phyloP scores from a whole-genome alignment of 2,888 invertebrate species.

The Gymnosoma rotundatum region DNA sequence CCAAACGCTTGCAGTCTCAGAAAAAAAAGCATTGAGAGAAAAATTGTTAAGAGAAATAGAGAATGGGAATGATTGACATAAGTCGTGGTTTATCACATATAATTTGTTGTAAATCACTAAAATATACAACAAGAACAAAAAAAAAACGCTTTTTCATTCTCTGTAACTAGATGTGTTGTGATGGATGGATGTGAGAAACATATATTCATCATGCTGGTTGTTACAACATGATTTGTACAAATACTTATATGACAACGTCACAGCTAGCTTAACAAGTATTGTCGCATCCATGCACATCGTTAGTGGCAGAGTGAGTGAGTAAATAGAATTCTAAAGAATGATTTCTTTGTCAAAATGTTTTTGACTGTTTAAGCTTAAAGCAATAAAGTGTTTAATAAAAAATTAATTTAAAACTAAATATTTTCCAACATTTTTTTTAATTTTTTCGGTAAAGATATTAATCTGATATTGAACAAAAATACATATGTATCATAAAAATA shows the following conservation, averaged over 20 bases:
- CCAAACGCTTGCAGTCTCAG: constrained; percentile 4
- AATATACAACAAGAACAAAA: constrained; percentile 44
- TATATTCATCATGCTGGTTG: constrained; percentile 47
- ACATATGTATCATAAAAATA: too few relatives aligned
- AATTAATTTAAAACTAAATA: too few relatives aligned
- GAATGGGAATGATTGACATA: constrained; percentile 73
- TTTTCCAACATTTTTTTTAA: too few relatives aligned
- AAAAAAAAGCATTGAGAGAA: neutral
- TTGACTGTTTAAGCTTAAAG: too few relatives aligned
- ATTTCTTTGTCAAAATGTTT: neutral
- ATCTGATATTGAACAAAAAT: too few relatives aligned
- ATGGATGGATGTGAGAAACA: constrained; percentile 31
- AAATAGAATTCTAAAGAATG: neutral
- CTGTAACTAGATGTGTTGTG: constrained; percentile 28
- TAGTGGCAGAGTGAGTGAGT: constrained; percentile 11
- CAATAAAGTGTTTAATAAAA: too few relatives aligned
- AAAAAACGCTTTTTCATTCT: constrained; percentile 63
- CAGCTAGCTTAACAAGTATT: constrained; percentile 20
- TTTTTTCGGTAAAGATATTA: too few relatives aligned
- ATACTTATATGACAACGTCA: constrained; percentile 56
- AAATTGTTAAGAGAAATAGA: neutral
- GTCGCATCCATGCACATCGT: constrained; percentile 50
- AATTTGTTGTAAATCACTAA: constrained; percentile 77
- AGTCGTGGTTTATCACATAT: constrained; percentile 82
- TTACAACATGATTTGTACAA: constrained; percentile 46